Conservation (phyloP, 1,140 invertebrate genomes). For the Drosophila parabipectinata region DNA sequence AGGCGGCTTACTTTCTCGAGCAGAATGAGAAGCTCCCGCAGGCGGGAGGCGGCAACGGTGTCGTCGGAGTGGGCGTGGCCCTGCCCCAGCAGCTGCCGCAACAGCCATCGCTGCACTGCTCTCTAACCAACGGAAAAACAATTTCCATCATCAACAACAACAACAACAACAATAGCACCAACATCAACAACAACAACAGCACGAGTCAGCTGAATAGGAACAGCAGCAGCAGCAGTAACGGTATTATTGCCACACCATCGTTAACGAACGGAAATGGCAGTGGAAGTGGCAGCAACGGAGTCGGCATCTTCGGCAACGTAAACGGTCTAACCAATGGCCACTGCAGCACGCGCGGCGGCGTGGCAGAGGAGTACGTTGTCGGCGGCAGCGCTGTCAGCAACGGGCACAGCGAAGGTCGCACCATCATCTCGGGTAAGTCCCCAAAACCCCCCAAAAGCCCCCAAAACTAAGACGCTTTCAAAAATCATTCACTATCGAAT, state of each 20-base stretch:
- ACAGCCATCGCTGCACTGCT: conserved; percentile 34
- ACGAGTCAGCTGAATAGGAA: conserved; percentile 68
- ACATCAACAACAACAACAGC: conserved; percentile 57
- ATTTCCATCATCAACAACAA: conserved; percentile 6
- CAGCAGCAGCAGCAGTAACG: conserved; percentile 42
- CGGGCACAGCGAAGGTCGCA: conserved; percentile 64
- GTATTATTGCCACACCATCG: conserved; percentile 36
- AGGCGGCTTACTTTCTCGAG: conserved; percentile 62
- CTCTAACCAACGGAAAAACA: conserved; percentile 25
- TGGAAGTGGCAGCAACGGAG: conserved; percentile 33
- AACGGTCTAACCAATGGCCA: conserved; percentile 24
- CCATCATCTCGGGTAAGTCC: conserved; percentile 59
- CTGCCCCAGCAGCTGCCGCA: conserved; percentile 12
- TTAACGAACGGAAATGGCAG: conserved; percentile 33
- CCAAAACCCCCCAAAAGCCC: neutral
- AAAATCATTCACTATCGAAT: neutral
- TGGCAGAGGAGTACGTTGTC: conserved; percentile 22
- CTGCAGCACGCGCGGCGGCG: conserved; percentile 28
- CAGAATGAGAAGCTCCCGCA: conserved; percentile 54
- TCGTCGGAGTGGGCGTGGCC: conserved; percentile 23
- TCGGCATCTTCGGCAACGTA: conserved; percentile 34
- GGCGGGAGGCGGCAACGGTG: conserved; percentile 14
- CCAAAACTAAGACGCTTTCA: neutral
- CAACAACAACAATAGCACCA: conserved; percentile 23
- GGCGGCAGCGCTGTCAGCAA: conserved; percentile 20